Percentiles rank a stretch among this genome's conserved stretches.
phyloP scores from a whole-genome alignment of 2,113 vertebrate species.

The Carassius gibelio region DNA sequence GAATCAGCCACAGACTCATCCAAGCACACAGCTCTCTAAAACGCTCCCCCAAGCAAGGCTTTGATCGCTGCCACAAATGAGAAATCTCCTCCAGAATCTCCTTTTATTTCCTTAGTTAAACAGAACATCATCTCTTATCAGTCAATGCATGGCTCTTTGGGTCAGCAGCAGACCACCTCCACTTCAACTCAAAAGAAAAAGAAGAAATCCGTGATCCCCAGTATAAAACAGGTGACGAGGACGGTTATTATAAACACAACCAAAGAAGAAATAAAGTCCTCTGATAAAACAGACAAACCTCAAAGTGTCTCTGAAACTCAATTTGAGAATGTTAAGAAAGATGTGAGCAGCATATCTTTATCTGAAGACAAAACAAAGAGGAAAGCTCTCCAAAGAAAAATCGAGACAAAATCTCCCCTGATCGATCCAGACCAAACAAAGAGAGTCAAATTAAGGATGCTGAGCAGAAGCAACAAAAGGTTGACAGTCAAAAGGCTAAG shows the following conservation, averaged over 20 bases:
- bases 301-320: conserved; percentile 48
- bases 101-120: conserved; percentile 60
- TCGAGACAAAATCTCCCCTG: conserved; percentile 16
- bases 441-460: conserved; percentile 54
- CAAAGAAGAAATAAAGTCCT: conserved; percentile 48
- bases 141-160: conserved; percentile 59
- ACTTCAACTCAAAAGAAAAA: conserved; percentile 67
- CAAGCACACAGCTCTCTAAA: conserved; percentile 56
- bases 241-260: conserved; percentile 53
- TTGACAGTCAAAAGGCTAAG: conserved; percentile 63
- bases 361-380: conserved; percentile 45
- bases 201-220: conserved; percentile 54
- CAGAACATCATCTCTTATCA: conserved; percentile 68
- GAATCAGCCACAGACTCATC: conserved; percentile 61
- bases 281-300: conserved; percentile 54
- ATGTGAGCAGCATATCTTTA: conserved; percentile 34
- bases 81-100: conserved; percentile 59
- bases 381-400: conserved; percentile 28
- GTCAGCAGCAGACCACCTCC: conserved; percentile 68
- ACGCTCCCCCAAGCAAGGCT: conserved; percentile 56
- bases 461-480: conserved; percentile 58
- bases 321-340: not conserved
- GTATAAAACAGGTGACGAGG: conserved; percentile 62
- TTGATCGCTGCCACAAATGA: conserved; percentile 58
- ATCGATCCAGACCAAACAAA: conserved; percentile 39